Evolutionary conservation across 1,140 invertebrate species (phyloP).

Genomic region (Amyelois transitella): DNA sequence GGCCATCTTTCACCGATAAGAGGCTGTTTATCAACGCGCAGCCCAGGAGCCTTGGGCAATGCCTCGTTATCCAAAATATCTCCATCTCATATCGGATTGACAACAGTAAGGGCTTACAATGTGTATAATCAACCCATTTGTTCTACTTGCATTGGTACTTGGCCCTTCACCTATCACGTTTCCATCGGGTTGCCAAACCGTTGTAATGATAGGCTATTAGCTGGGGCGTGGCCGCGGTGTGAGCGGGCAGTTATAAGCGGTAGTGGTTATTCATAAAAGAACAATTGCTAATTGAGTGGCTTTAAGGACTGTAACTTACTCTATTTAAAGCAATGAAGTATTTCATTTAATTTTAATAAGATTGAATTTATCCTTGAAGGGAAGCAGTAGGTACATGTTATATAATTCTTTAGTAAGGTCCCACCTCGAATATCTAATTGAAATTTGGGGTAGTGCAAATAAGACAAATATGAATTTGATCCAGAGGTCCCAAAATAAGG

Average conservation of each 20-base stretch:
- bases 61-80: neutral
- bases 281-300: too few species aligned
- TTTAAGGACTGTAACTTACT: too few species aligned
- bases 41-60: neutral
- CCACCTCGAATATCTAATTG: too few species aligned
- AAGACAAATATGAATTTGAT: too few species aligned
- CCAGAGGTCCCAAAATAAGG: too few species aligned
- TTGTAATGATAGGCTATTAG: constrained; percentile 48
- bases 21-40: neutral
- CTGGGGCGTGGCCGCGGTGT: constrained; percentile 15
- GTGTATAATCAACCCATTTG: constrained; percentile 55
- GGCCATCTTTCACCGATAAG: neutral
- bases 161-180: constrained; percentile 67
- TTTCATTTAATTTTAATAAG: too few species aligned
- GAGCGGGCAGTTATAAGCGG: constrained; percentile 21
- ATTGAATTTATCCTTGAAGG: too few species aligned
- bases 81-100: neutral
- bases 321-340: too few species aligned
- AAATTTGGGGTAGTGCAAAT: too few species aligned
- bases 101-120: constrained; percentile 37
- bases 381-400: too few species aligned
- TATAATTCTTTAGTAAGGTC: too few species aligned
- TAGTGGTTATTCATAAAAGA: neutral
- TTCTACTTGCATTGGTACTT: constrained; percentile 56
- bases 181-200: constrained; percentile 56